Conservation (phyloP, 2,113 vertebrate species). For the Clarias magur region DNA sequence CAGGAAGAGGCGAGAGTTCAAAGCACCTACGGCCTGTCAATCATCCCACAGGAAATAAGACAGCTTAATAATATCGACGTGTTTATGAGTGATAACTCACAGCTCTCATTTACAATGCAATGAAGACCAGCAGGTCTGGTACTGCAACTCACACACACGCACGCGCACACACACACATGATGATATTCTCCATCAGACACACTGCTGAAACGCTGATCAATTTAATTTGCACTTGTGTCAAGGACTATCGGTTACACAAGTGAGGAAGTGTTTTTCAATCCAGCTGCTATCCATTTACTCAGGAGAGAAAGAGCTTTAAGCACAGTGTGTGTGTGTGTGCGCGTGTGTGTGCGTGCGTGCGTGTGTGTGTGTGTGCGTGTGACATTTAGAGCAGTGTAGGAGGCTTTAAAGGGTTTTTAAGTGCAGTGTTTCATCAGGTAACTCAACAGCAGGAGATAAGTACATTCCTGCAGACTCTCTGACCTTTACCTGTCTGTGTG, state of each 20-base stretch:
- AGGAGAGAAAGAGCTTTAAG: not conserved
- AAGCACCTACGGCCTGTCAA: not conserved
- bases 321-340: not conserved
- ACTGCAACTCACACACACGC: not conserved
- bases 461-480: slow-evolving; percentile 14
- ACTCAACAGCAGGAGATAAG: slow-evolving; percentile 37
- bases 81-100: not conserved
- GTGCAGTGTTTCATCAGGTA: slow-evolving; percentile 31
- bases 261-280: not conserved
- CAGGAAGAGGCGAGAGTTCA: not conserved
- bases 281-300: not conserved
- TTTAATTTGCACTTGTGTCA: not conserved
- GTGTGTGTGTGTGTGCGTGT: slow-evolving; percentile 12
- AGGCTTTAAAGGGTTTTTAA: slow-evolving; percentile 30
- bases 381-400: slow-evolving; percentile 29
- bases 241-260: not conserved
- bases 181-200: not conserved
- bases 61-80: not conserved
- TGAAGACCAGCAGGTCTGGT: not conserved
- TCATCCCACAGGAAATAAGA: not conserved
- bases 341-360: not conserved
- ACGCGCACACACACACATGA: not conserved
- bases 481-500: slow-evolving; percentile 37
- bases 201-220: not conserved
- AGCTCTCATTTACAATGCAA: not conserved